Percentiles rank a stretch among this genome's conserved stretches.
Evolutionary conservation across 1,140 invertebrate species (phyloP).

Genomic region (Drosophila kohkoa): DNA sequence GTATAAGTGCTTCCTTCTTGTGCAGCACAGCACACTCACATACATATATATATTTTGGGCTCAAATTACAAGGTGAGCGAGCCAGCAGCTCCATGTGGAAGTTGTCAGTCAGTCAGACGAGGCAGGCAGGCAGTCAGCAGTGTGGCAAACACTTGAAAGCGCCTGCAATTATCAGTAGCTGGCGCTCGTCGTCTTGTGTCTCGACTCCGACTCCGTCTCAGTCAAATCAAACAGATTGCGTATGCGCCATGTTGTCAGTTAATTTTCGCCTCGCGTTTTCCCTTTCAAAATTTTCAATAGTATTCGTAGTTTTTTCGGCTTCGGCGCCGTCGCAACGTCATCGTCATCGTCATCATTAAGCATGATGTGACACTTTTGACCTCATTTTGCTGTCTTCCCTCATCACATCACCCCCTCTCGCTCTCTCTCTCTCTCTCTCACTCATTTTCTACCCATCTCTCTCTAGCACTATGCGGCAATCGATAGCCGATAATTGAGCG

Average conservation of each 20-base stretch:
- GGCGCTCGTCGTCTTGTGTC: conserved; percentile 21
- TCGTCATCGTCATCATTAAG: conserved; percentile 81
- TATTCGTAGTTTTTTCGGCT: conserved; percentile 50
- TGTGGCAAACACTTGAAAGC: conserved; percentile 69
- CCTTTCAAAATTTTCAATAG: conserved; percentile 51
- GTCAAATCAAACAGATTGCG: conserved; percentile 47
- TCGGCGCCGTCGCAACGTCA: conserved; percentile 53
- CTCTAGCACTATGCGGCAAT: conserved; percentile 3
- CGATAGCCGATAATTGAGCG: conserved; percentile 22
- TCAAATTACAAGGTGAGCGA: conserved; percentile 84
- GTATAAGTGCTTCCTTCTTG: conserved; percentile 83
- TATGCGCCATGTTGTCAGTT: conserved; percentile 75
- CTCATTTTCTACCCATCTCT: neutral
- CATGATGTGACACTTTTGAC: conserved; percentile 84
- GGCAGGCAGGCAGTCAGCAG: too few species aligned
- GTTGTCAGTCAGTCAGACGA: conserved; percentile 68
- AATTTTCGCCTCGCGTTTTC: conserved; percentile 59
- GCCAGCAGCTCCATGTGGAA: conserved; percentile 67
- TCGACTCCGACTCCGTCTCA: neutral
- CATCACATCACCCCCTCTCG: neutral
- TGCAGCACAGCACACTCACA: conserved; percentile 13
- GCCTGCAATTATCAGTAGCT: conserved; percentile 76
- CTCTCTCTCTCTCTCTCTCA: conserved; percentile 1
- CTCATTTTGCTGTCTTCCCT: conserved; percentile 54
- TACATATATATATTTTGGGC: conserved; percentile 67